A percentile compares a stretch with the other conserved stretches of the same genome.
phyloP scores from a whole-genome alignment of 2,888 invertebrate genomes.

The Apomyelois bistriatella region DNA sequence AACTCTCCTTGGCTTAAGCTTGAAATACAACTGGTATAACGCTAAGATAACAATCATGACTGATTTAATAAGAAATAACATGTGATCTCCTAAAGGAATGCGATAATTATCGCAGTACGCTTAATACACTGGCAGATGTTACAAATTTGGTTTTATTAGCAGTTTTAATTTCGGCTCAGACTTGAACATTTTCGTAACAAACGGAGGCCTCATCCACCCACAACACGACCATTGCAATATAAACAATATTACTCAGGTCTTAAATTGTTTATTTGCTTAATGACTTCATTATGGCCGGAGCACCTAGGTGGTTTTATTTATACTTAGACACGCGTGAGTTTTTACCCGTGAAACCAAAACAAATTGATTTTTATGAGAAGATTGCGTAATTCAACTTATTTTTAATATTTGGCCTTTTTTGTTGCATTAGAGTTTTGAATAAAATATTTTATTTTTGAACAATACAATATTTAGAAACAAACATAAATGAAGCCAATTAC shows the following conservation, averaged over 20 bases:
- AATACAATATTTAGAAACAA: too few relatives aligned
- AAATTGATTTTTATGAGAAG: background rate
- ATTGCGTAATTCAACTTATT: background rate
- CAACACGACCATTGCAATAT: background rate
- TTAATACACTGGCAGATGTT: background rate
- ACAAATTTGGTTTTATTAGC: slow-evolving; percentile 7
- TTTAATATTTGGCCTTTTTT: too few relatives aligned
- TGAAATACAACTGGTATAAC: too few relatives aligned
- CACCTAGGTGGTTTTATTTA: background rate
- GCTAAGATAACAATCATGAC: background rate
- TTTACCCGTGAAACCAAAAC: background rate
- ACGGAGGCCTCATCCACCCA: background rate
- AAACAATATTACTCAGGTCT: background rate
- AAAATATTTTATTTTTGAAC: too few relatives aligned
- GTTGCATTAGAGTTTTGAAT: too few relatives aligned
- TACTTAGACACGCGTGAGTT: background rate
- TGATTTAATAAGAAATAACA: background rate
- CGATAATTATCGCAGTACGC: background rate
- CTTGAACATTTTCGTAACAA: background rate
- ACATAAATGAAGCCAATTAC: too few relatives aligned
- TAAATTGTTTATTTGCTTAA: background rate
- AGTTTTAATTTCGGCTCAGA: background rate
- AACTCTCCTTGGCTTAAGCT: too few relatives aligned
- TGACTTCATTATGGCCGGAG: background rate
- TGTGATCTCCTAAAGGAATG: background rate